These are phyloP conservation scores for Acrobasis consociella DNA, from an alignment of 2,888 invertebrate species.

Conservation along the genomic window DNA sequence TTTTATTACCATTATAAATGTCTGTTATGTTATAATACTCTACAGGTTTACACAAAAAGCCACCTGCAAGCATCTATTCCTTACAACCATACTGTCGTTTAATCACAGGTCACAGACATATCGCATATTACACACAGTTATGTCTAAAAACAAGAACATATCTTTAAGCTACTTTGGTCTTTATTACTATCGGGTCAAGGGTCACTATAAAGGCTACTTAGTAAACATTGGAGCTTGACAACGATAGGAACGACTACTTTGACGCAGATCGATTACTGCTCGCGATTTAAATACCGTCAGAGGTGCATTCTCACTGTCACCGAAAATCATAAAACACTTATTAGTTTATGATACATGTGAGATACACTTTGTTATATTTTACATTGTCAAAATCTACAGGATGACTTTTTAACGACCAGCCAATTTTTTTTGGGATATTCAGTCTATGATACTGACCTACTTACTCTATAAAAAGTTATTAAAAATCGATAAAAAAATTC, in stretches of 20 bases:
- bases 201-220: conserved; percentile 5
- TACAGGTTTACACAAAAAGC: not conserved
- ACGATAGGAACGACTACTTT: conserved; percentile 23
- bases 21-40: not conserved
- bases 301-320: not conserved
- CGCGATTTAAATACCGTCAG: conserved; percentile 21
- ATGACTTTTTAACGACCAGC: no score
- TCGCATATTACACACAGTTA: not conserved
- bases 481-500: no score
- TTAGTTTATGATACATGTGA: no score
- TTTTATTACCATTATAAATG: not conserved
- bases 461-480: no score
- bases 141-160: not conserved
- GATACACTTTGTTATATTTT: no score
- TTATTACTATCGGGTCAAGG: not conserved
- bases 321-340: conserved; percentile 33
- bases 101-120: conserved; percentile 7
- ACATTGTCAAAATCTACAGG: no score
- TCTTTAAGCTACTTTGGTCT: not conserved
- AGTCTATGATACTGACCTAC: no score
- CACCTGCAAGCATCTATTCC: conserved; percentile 18
- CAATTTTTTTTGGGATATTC: no score
- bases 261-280: conserved; percentile 45
- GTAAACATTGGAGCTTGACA: conserved; percentile 14
- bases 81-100: conserved; percentile 11